A percentile compares a stretch with the other conserved stretches of the same genome.
phyloP scores from a whole-genome alignment of 2,113 vertebrate genomes.

The Phylloscopus trochilus region DNA sequence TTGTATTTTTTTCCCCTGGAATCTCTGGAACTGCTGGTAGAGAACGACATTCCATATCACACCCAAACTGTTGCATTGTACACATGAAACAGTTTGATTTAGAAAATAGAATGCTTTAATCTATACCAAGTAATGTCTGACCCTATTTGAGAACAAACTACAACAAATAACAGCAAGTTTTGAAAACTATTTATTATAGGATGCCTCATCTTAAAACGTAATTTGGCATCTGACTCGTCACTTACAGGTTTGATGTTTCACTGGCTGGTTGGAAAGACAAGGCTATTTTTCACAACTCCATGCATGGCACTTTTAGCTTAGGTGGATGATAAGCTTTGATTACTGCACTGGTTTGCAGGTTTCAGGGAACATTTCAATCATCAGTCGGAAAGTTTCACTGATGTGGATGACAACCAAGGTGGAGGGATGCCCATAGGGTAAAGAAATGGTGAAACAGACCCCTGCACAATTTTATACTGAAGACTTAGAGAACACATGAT shows the following conservation, averaged over 20 bases:
- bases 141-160: background rate
- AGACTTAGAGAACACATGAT: background rate
- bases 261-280: background rate
- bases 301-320: background rate
- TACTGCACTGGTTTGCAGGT: background rate
- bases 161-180: background rate
- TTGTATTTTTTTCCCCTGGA: background rate
- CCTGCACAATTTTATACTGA: background rate
- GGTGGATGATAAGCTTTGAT: background rate
- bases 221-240: background rate
- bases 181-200: background rate
- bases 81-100: background rate
- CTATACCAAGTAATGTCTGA: background rate
- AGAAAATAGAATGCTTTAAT: background rate
- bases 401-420: background rate
- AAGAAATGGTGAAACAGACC: background rate
- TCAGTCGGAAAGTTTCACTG: background rate
- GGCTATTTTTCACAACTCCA: background rate
- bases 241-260: background rate
- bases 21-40: background rate
- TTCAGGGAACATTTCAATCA: background rate
- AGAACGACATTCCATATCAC: background rate
- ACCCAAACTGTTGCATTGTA: background rate
- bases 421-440: background rate
- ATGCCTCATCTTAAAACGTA: background rate